Base-by-base conservation (phyloP, 2,888 invertebrate genomes). In the Antitype chi region DNA sequence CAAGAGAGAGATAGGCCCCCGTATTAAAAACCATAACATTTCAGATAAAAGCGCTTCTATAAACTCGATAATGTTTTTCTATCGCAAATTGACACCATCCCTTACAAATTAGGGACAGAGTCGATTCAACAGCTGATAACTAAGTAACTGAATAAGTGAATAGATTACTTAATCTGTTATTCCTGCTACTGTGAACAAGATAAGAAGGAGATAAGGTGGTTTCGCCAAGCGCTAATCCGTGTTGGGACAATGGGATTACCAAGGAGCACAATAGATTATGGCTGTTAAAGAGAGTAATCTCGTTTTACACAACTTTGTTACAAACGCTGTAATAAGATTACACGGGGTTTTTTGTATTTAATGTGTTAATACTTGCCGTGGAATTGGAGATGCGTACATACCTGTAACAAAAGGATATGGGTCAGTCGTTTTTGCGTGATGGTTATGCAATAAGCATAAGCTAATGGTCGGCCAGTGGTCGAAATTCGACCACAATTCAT, bases 321-420 rank as follows among this genome's bases (percentile, higher is more conserved):
- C 90, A 92, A 92, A 89, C 81, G 85, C 75, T 88, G 90, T 95
- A 95, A 96, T 89, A 92, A 93, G 96, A 95, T 96, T 95, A 95
- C 92, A 89, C 77, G 89, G 87, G 86, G 89, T 89, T 89, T 86
- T 82, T 66, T 80, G 83, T 86, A 81, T 88, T 86, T 85, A 81
- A 90, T 90, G 76, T 75, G n/a, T 62, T 85, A 74, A 72, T 85
- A 88, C 84, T 87, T 82, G 83, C 82, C 85, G 78, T 60, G 75
- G 90, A 80, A 93, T 91, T 87, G 85, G 92, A 92, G 90, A 91
- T 86, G 89, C 90, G 85, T 92, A 89, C 88, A 82, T 88, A 92
- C 92, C 91, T 93, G 91, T 32, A 91, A 93, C 91, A 91, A 91
- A 84, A 81, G 77, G 79, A 76, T 76, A 74, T 76, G 55, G 64